Percentiles rank a stretch among this genome's conserved stretches.
Conservation (phyloP, 2,113 vertebrate genomes). For the Stegastes partitus region DNA sequence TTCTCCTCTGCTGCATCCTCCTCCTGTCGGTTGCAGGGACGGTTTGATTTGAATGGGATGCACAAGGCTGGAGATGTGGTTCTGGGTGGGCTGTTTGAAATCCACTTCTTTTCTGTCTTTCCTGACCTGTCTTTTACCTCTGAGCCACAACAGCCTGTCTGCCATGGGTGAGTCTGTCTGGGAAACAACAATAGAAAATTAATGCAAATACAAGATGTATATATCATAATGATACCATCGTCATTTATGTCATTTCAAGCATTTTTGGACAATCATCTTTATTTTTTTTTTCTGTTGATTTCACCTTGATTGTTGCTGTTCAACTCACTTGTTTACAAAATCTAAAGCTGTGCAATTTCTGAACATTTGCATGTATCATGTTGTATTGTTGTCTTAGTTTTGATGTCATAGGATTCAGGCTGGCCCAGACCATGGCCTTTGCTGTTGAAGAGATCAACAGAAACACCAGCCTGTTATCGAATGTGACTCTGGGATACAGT, state of each 20-base stretch:
- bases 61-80: constrained; percentile 63
- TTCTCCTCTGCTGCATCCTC: constrained; percentile 4
- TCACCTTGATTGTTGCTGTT: neutral
- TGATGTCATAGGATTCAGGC: constrained; percentile 50
- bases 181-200: neutral
- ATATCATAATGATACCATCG: too few relatives aligned
- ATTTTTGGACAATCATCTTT: neutral
- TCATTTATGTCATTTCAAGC: too few relatives aligned
- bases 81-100: constrained; percentile 63
- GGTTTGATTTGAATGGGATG: constrained; percentile 63
- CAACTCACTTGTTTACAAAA: neutral
- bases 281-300: neutral
- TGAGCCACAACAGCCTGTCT: constrained; percentile 48
- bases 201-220: too few relatives aligned
- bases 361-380: neutral
- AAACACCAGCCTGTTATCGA: constrained; percentile 64
- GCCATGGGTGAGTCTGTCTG: constrained; percentile 53
- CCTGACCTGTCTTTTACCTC: constrained; percentile 57
- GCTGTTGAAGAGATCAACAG: constrained; percentile 76
- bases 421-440: constrained; percentile 66
- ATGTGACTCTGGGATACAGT: constrained; percentile 72
- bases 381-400: constrained; percentile 38
- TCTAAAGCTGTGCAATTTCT: neutral
- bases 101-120: constrained; percentile 49
- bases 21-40: constrained; percentile 39